A percentile compares a stretch with the other conserved stretches of the same genome.
These are phyloP conservation scores for Adelosebastes latens DNA, from an alignment of 2,797 vertebrate genomes.

Conservation along the genomic window DNA sequence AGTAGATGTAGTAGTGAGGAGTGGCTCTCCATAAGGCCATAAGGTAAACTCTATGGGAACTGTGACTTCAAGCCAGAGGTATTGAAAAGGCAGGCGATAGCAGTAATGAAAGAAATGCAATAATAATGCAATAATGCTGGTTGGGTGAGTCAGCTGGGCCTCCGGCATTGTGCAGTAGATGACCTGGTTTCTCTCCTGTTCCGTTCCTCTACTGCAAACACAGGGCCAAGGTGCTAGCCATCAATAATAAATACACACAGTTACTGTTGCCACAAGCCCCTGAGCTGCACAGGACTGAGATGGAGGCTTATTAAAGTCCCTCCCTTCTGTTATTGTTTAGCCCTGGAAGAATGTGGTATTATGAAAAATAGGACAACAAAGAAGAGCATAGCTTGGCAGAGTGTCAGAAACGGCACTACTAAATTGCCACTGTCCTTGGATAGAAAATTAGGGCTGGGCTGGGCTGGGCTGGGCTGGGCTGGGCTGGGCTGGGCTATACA, in stretches of 20 bases:
- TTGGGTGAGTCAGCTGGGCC: constrained; percentile 80
- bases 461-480: background rate
- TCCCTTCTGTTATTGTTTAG: constrained; percentile 78
- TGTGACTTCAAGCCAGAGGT: constrained; percentile 67
- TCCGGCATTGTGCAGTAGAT: constrained; percentile 68
- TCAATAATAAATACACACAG: constrained; percentile 79
- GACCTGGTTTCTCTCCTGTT: constrained; percentile 82
- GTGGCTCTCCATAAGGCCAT: constrained; percentile 61
- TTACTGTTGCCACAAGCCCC: constrained; percentile 77
- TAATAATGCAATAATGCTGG: constrained; percentile 82
- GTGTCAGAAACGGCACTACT: constrained; percentile 52
- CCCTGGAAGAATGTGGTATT: constrained; percentile 74
- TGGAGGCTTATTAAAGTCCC: constrained; percentile 77
- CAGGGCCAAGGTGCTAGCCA: constrained; percentile 74
- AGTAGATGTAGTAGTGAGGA: constrained; percentile 50
- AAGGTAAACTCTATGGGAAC: constrained; percentile 73
- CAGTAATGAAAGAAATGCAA: constrained; percentile 84
- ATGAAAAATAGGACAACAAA: constrained; percentile 77
- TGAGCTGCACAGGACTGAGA: constrained; percentile 66
- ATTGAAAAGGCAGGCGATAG: constrained; percentile 72
- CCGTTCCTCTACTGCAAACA: constrained; percentile 72
- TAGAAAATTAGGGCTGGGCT: constrained; percentile 46
- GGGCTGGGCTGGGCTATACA: background rate
- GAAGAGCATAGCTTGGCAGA: constrained; percentile 45
- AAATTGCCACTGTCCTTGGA: constrained; percentile 63